A percentile compares a stretch with the other conserved stretches of the same genome.
Evolutionary conservation across 2,888 invertebrate species (phyloP).

Genomic region (Ceramica pisi): DNA sequence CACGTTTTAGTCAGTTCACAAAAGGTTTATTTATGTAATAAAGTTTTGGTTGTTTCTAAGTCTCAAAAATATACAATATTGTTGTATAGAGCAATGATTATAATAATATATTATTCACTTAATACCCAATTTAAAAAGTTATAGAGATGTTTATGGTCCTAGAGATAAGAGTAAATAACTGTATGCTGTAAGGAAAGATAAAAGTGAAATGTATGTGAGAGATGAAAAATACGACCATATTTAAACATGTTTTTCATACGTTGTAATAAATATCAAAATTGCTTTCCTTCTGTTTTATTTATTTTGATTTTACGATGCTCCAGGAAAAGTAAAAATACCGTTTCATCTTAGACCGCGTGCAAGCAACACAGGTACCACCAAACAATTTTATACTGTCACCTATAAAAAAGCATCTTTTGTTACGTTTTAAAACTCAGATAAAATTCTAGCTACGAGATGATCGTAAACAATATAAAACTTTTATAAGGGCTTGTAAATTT

Average conservation of each 20-base stretch:
- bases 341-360: conserved; percentile 12
- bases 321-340: conserved; percentile 18
- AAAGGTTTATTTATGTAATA: no score
- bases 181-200: not conserved
- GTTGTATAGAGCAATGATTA: no score
- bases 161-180: no score
- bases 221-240: conserved; percentile 2
- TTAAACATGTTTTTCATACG: not conserved
- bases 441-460: conserved; percentile 59
- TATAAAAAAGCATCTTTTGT: conserved; percentile 62
- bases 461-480: conserved; percentile 73
- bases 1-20: no score
- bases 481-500: conserved; percentile 72
- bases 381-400: conserved; percentile 56
- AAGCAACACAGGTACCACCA: conserved; percentile 27
- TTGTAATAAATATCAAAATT: conserved; percentile 22
- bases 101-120: no score
- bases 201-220: not conserved
- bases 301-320: conserved; percentile 44
- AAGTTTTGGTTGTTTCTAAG: no score
- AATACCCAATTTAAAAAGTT: no score
- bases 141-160: no score
- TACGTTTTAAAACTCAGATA: conserved; percentile 63
- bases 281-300: conserved; percentile 37
- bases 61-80: no score